Evolutionary conservation across 2,113 vertebrate genomes (phyloP).

Genomic region (Xerus inauris): DNA sequence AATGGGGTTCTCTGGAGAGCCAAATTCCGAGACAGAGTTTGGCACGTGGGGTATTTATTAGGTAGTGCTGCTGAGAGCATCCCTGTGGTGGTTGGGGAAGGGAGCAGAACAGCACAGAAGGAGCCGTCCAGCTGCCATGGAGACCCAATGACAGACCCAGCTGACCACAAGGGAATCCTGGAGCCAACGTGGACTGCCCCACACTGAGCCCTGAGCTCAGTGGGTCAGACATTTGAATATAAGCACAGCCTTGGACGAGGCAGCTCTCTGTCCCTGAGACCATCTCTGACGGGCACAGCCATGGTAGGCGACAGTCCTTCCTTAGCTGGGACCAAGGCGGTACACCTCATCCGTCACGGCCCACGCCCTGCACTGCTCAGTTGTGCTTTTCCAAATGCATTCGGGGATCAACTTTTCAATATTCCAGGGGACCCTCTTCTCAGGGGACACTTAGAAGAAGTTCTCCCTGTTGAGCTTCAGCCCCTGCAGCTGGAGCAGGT

Average conservation of each 20-base stretch:
- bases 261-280: not conserved
- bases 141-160: not conserved
- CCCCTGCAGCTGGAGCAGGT: no score
- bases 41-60: not conserved
- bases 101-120: not conserved
- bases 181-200: not conserved
- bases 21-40: not conserved
- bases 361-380: not conserved
- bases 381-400: not conserved
- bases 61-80: no score
- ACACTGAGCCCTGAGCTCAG: no score
- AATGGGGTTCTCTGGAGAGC: not conserved
- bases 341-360: not conserved
- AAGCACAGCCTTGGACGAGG: not conserved
- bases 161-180: not conserved
- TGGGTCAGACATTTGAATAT: no score
- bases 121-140: not conserved
- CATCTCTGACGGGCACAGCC: not conserved
- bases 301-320: not conserved
- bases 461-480: not conserved
- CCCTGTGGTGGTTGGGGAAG: not conserved
- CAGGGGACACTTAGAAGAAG: not conserved
- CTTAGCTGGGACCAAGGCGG: not conserved
- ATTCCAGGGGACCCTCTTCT: not conserved
- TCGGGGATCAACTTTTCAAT: not conserved